Evolutionary conservation across 1,140 invertebrate genomes (phyloP).

Genomic region (Hetaerina americana): DNA sequence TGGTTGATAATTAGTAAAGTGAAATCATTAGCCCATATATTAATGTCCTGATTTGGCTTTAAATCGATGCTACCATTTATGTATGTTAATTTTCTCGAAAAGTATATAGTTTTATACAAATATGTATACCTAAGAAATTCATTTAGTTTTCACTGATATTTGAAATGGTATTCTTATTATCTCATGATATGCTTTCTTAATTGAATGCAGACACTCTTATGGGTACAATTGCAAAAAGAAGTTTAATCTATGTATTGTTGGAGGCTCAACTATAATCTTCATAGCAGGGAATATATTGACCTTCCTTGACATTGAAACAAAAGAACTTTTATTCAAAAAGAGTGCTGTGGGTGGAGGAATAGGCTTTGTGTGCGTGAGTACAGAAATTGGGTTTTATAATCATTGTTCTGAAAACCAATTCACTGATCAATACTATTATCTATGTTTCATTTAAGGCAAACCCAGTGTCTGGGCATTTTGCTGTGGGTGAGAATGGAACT

Average conservation of each 20-base stretch:
- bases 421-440: too few relatives aligned
- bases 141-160: too few relatives aligned
- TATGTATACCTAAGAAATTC: too few relatives aligned
- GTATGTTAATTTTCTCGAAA: too few relatives aligned
- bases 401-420: too few relatives aligned
- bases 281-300: slow-evolving; percentile 67
- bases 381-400: slow-evolving; percentile 4
- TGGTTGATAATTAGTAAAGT: too few relatives aligned
- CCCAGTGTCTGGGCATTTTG: slow-evolving; percentile 49
- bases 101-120: too few relatives aligned
- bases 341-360: slow-evolving; percentile 60
- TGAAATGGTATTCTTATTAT: too few relatives aligned
- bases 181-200: slow-evolving; percentile 1
- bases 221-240: slow-evolving; percentile 72
- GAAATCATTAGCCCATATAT: too few relatives aligned
- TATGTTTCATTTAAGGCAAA: slow-evolving; percentile 39
- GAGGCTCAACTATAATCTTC: slow-evolving; percentile 58
- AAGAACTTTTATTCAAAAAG: slow-evolving; percentile 50
- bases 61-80: too few relatives aligned
- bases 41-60: too few relatives aligned
- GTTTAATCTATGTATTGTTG: slow-evolving; percentile 63
- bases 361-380: slow-evolving; percentile 58
- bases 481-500: slow-evolving; percentile 56
- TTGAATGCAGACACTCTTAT: slow-evolving; percentile 53
- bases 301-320: slow-evolving; percentile 53